Evolutionary conservation across 2,888 invertebrate genomes (phyloP).

Genomic region (Philopedon plagiatum): DNA sequence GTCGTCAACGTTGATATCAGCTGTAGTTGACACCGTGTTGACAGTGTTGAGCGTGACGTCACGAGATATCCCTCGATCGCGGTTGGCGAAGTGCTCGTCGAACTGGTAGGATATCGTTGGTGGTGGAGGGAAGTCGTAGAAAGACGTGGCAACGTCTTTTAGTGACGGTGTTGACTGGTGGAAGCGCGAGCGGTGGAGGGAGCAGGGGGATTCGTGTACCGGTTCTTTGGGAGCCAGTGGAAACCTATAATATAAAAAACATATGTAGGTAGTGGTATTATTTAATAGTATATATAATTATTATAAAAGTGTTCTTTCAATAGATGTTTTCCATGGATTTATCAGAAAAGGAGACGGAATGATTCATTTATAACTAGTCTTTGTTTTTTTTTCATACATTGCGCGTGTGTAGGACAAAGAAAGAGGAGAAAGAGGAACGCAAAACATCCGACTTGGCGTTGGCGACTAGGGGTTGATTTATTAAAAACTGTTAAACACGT

Average conservation of each 20-base stretch:
- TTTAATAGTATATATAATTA: too few relatives aligned
- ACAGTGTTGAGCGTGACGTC: slow-evolving; percentile 76
- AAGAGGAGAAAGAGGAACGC: too few relatives aligned
- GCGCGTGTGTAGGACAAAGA: too few relatives aligned
- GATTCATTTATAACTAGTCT: too few relatives aligned
- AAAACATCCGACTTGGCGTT: too few relatives aligned
- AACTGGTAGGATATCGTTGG: slow-evolving; percentile 77
- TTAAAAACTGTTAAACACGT: too few relatives aligned
- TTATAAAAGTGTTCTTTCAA: too few relatives aligned
- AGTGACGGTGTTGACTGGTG: slow-evolving; percentile 71
- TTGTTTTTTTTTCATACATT: too few relatives aligned
- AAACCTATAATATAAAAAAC: slow-evolving; percentile 17
- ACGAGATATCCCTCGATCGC: slow-evolving; percentile 63
- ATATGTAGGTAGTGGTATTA: too few relatives aligned
- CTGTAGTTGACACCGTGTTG: slow-evolving; percentile 70
- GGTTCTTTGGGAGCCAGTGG: slow-evolving; percentile 68
- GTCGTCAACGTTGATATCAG: slow-evolving; percentile 71
- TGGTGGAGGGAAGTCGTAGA: slow-evolving; percentile 78
- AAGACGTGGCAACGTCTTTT: slow-evolving; percentile 73
- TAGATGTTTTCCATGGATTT: too few relatives aligned
- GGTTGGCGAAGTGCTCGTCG: slow-evolving; percentile 64
- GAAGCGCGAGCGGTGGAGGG: slow-evolving; percentile 71
- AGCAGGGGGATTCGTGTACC: slow-evolving; percentile 70
- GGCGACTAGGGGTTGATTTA: too few relatives aligned
- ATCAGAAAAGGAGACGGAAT: too few relatives aligned